Conservation (phyloP, 2,113 vertebrate species). For the Sterrhoptilus dennistouni region DNA sequence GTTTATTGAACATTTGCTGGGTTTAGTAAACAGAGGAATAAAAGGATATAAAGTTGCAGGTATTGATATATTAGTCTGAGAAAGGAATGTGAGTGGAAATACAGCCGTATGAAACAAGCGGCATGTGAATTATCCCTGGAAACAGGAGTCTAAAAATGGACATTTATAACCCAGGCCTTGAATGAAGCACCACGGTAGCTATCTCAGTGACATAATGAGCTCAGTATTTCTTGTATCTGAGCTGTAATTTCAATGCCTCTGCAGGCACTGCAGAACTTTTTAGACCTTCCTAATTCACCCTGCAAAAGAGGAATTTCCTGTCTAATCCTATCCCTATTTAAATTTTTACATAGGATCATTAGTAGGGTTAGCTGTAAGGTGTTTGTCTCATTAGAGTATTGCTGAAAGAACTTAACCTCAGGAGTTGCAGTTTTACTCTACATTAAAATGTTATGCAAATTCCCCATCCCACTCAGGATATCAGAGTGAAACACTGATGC, state of each 20-base stretch:
- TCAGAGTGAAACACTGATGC: neutral
- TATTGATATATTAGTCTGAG: neutral
- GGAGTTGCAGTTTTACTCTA: neutral
- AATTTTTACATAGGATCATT: constrained; percentile 11
- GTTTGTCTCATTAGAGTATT: constrained; percentile 18
- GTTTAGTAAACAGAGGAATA: neutral
- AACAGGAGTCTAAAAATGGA: neutral
- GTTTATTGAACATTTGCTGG: neutral
- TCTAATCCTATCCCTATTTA: constrained; percentile 34
- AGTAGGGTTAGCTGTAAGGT: neutral
- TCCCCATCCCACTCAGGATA: neutral
- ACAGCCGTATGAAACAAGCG: neutral
- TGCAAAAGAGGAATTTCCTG: neutral
- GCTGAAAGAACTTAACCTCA: neutral
- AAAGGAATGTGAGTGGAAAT: neutral
- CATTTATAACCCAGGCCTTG: neutral
- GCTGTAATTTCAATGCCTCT: neutral
- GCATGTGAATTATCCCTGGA: neutral
- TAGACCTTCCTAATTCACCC: constrained; percentile 4
- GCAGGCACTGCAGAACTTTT: neutral
- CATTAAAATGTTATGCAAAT: constrained; percentile 38
- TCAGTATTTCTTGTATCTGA: neutral
- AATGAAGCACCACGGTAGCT: neutral
- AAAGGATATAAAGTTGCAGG: neutral
- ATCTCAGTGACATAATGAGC: neutral